Evolutionary conservation across 2,888 invertebrate species (phyloP).

Genomic region (Furcula furcula): DNA sequence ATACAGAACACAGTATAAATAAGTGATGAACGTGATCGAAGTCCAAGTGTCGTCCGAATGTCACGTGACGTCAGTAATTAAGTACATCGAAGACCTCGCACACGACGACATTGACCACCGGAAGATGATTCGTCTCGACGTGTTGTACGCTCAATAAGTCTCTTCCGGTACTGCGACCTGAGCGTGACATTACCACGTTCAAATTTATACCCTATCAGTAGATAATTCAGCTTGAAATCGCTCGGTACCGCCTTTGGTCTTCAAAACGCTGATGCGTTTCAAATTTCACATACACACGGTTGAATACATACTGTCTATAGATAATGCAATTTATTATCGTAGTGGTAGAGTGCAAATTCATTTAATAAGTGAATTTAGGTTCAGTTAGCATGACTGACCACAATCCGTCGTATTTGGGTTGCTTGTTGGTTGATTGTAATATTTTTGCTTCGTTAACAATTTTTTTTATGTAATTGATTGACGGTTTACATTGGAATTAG

Average conservation of each 20-base stretch:
- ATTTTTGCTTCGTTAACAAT: no score
- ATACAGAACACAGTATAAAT: no score
- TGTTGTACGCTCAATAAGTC: constrained; percentile 56
- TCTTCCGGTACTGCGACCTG: constrained; percentile 47
- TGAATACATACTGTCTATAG: constrained; percentile 6
- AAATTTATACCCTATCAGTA: constrained; percentile 18
- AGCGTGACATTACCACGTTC: constrained; percentile 3
- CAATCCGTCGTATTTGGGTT: no score
- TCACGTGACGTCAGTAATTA: no score
- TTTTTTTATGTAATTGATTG: constrained; percentile 3
- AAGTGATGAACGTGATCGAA: no score
- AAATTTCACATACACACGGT: constrained; percentile 20
- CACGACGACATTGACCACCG: constrained; percentile 59
- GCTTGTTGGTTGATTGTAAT: no score
- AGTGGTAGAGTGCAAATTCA: constrained; percentile 15
- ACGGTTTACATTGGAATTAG: no score
- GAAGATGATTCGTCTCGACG: constrained; percentile 57
- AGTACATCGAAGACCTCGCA: no score
- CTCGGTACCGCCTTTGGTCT: constrained; percentile 5
- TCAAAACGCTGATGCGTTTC: constrained; percentile 26
- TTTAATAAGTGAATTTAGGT: constrained; percentile 6
- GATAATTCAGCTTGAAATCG: constrained; percentile 7
- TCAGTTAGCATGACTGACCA: constrained; percentile 23
- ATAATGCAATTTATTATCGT: constrained; percentile 10
- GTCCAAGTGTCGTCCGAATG: no score